Conservation (phyloP, 2,113 vertebrate species). For the Theristicus caerulescens region DNA sequence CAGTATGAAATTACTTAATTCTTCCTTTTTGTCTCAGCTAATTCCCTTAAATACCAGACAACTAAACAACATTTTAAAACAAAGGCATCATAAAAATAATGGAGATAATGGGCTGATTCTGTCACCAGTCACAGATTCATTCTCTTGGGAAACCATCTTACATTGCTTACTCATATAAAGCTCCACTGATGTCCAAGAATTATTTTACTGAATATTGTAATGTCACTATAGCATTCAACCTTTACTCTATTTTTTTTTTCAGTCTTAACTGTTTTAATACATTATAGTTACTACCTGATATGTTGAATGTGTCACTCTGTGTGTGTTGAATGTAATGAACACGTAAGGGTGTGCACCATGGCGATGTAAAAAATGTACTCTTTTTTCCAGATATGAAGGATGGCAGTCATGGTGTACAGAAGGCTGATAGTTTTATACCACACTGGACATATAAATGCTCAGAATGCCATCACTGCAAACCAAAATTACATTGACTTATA, state of each 20-base stretch:
- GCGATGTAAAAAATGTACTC: background rate
- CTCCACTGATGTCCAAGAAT: background rate
- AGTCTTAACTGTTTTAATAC: background rate
- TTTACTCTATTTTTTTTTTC: background rate
- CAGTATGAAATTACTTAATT: background rate
- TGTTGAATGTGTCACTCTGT: background rate
- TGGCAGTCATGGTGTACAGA: background rate
- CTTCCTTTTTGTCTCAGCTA: background rate
- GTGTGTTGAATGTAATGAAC: background rate
- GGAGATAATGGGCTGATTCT: background rate
- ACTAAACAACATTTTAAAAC: background rate
- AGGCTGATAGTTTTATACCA: background rate
- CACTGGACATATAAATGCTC: background rate
- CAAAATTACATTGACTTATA: background rate
- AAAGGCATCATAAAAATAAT: background rate
- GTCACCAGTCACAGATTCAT: background rate
- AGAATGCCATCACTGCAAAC: background rate
- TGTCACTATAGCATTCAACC: background rate
- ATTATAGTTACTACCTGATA: background rate
- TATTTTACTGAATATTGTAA: background rate
- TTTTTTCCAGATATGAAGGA: background rate
- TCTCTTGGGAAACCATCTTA: background rate
- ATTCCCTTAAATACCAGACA: background rate
- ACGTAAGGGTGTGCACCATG: background rate
- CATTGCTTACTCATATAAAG: background rate